Percentiles rank a stretch among this genome's conserved stretches.
Conservation (phyloP, 2,888 invertebrate genomes). For the Zele albiditarsus region DNA sequence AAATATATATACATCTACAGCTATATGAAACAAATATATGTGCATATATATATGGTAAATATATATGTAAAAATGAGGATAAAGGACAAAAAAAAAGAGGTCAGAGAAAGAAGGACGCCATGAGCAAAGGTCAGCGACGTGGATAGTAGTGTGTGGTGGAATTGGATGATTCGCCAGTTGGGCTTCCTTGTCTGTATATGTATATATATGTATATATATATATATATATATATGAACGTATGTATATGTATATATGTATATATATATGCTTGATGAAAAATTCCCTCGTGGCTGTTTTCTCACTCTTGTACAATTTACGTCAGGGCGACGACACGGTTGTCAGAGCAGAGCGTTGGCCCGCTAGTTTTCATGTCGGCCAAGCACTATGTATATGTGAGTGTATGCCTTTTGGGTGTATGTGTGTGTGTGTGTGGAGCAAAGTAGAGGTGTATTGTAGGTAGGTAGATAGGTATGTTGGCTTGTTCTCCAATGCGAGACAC, state of each 20-base stretch:
- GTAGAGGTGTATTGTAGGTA: neutral
- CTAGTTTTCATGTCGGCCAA: constrained; percentile 62
- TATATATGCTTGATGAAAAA: neutral
- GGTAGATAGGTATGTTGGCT: constrained; percentile 8
- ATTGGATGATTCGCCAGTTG: constrained; percentile 4
- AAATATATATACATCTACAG: neutral
- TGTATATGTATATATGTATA: neutral
- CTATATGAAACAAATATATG: neutral
- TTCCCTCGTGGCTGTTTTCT: constrained; percentile 18
- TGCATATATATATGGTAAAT: neutral
- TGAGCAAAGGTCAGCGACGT: constrained; percentile 35
- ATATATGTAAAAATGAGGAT: constrained; percentile 13
- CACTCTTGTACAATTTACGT: constrained; percentile 41
- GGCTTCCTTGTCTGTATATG: constrained; percentile 27
- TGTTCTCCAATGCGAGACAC: neutral
- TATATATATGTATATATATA: neutral
- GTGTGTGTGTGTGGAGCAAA: neutral
- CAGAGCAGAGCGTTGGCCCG: constrained; percentile 62
- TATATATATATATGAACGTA: neutral
- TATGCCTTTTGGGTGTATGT: neutral
- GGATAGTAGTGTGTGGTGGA: constrained; percentile 3
- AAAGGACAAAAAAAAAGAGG: constrained; percentile 32
- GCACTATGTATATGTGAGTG: constrained; percentile 34
- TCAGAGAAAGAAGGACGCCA: constrained; percentile 36
- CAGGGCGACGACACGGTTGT: constrained; percentile 59